Evolutionary conservation across 2,113 vertebrate genomes (phyloP).

Genomic region (Clarias batrachus): DNA sequence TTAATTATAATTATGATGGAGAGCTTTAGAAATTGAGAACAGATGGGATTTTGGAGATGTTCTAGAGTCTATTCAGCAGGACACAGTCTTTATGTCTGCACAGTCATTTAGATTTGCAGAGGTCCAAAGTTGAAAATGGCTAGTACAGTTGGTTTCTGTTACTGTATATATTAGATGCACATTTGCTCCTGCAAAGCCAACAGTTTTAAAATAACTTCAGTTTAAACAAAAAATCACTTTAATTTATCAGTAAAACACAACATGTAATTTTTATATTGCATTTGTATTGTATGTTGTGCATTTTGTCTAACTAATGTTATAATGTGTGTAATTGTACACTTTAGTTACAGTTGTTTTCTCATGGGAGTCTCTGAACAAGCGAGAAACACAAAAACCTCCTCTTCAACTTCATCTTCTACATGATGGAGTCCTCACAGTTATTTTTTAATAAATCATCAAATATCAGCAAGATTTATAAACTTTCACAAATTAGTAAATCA

Average conservation of each 20-base stretch:
- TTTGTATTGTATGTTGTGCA: background rate
- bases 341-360: background rate
- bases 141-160: background rate
- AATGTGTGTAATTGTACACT: background rate
- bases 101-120: background rate
- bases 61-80: background rate
- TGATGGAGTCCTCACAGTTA: background rate
- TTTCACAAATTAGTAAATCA: background rate
- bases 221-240: too few relatives aligned
- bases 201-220: too few relatives aligned
- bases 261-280: background rate
- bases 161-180: background rate
- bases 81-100: background rate
- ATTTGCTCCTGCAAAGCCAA: too few relatives aligned
- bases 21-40: background rate
- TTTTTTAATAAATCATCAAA: background rate
- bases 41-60: background rate
- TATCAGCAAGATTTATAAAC: background rate
- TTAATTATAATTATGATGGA: background rate
- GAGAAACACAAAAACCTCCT: background rate
- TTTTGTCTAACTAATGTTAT: background rate
- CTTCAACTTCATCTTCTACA: too few relatives aligned
- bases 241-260: too few relatives aligned
- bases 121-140: background rate
- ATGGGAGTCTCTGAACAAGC: background rate